A percentile compares a stretch with the other conserved stretches of the same genome.
phyloP scores from a whole-genome alignment of 2,888 invertebrate species.

The Pammene aurita region DNA sequence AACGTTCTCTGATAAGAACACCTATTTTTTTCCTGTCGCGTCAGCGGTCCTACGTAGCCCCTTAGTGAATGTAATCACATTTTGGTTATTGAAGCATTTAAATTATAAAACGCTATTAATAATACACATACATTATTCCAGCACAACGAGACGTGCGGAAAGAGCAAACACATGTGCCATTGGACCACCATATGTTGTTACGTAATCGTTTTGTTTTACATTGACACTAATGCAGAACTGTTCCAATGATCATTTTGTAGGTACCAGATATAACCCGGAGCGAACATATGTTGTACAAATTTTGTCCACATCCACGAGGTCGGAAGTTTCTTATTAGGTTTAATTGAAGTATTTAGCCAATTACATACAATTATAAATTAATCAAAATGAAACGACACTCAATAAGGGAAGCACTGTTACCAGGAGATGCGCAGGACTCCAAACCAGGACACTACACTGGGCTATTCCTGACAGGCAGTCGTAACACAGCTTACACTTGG shows the following conservation, averaged over 20 bases:
- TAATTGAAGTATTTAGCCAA: conserved; percentile 14
- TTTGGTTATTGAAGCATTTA: conserved; percentile 54
- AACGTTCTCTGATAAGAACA: conserved; percentile 78
- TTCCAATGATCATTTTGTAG: background rate
- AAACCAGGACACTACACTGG: conserved; percentile 37
- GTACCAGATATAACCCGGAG: background rate
- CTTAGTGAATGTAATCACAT: conserved; percentile 61
- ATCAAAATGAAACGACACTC: conserved; percentile 48
- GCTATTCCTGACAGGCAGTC: conserved; percentile 58
- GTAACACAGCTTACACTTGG: conserved; percentile 74
- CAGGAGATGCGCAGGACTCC: conserved; percentile 37
- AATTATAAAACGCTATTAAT: conserved; percentile 55
- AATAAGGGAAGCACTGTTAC: conserved; percentile 39
- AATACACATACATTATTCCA: conserved; percentile 45
- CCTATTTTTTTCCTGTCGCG: conserved; percentile 75
- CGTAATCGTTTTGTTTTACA: conserved; percentile 65
- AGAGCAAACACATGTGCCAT: conserved; percentile 69
- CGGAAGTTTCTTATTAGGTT: conserved; percentile 29
- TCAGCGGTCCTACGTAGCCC: conserved; percentile 67
- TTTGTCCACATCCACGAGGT: conserved; percentile 6
- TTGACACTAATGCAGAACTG: conserved; percentile 54
- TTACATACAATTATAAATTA: conserved; percentile 16
- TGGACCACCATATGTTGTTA: conserved; percentile 73
- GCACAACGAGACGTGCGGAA: conserved; percentile 55
- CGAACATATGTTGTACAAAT: background rate